Evolutionary conservation across 1,140 invertebrate genomes (phyloP).

Genomic region (Schlechtendalia chinensis): DNA sequence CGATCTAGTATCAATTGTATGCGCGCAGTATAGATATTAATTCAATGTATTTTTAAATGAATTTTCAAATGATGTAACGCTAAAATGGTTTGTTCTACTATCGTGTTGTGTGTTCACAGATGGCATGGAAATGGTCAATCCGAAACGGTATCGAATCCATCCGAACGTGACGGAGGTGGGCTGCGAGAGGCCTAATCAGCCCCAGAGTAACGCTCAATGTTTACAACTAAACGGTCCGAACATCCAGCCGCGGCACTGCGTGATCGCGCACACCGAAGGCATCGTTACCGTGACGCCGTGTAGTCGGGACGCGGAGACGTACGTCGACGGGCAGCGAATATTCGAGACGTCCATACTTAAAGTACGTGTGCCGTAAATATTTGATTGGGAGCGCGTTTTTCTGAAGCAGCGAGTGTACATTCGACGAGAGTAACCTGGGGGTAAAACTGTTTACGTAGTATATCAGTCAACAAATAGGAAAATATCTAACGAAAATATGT

Average conservation of each 20-base stretch:
- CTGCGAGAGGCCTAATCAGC: slow-evolving; percentile 61
- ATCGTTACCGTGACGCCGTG: slow-evolving; percentile 92
- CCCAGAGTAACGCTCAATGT: slow-evolving; percentile 55
- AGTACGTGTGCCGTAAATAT: too few relatives aligned
- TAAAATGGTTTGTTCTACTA: too few relatives aligned
- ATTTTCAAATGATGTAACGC: too few relatives aligned
- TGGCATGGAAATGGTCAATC: slow-evolving; percentile 64
- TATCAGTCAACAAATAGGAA: too few relatives aligned
- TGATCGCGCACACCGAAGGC: slow-evolving; percentile 85
- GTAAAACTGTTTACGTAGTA: too few relatives aligned
- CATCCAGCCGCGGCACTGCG: slow-evolving; percentile 84
- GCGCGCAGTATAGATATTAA: too few relatives aligned
- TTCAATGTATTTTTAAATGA: too few relatives aligned
- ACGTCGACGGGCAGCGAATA: slow-evolving; percentile 88
- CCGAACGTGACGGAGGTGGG: slow-evolving; percentile 74
- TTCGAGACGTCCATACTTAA: slow-evolving; percentile 89
- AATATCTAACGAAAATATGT: too few relatives aligned
- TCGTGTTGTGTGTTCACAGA: slow-evolving; percentile 56
- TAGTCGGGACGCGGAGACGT: slow-evolving; percentile 87
- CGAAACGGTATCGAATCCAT: slow-evolving; percentile 63
- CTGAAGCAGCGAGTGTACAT: too few relatives aligned
- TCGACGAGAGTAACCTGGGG: too few relatives aligned
- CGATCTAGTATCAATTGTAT: too few relatives aligned
- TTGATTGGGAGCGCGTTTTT: too few relatives aligned
- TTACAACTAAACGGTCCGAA: slow-evolving; percentile 59